These are phyloP conservation scores for Cynoglossus semilaevis DNA, from an alignment of 2,113 vertebrate species.

Conservation along the genomic window DNA sequence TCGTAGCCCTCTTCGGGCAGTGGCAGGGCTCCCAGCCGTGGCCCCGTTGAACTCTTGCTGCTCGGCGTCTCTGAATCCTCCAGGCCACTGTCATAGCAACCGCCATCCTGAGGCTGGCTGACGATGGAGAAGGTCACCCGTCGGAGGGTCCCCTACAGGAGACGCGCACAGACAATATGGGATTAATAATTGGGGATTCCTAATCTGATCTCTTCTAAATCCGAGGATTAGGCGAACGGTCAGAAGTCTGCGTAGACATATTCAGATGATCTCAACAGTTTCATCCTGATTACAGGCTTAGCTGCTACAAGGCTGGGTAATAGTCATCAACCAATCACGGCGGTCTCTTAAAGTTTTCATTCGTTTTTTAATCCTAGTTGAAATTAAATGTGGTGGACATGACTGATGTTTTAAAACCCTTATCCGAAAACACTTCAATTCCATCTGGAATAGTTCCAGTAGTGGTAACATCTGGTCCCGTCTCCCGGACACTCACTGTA, in stretches of 20 bases:
- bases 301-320: slow-evolving; percentile 57
- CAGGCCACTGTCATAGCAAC: slow-evolving; percentile 94
- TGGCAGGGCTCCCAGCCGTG: slow-evolving; percentile 88
- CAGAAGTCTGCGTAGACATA: slow-evolving; percentile 58
- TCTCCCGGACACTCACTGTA: slow-evolving; percentile 15
- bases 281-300: slow-evolving; percentile 65
- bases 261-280: slow-evolving; percentile 65
- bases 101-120: slow-evolving; percentile 90
- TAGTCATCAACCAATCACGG: slow-evolving; percentile 61
- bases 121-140: slow-evolving; percentile 96
- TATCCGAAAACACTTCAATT: slow-evolving; percentile 29
- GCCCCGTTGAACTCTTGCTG: slow-evolving; percentile 93
- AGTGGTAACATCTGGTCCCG: slow-evolving; percentile 34
- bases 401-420: slow-evolving; percentile 62
- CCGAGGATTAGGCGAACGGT: slow-evolving; percentile 57
- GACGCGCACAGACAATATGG: slow-evolving; percentile 65
- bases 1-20: slow-evolving; percentile 95
- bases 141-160: slow-evolving; percentile 87
- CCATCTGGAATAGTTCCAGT: slow-evolving; percentile 30
- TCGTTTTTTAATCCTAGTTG: slow-evolving; percentile 62
- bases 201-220: slow-evolving; percentile 64
- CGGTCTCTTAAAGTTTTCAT: slow-evolving; percentile 43
- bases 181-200: slow-evolving; percentile 68
- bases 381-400: slow-evolving; percentile 54
- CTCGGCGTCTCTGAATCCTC: slow-evolving; percentile 97